phyloP scores from a whole-genome alignment of 1,140 invertebrate species.

The Parasteatoda tepidariorum region DNA sequence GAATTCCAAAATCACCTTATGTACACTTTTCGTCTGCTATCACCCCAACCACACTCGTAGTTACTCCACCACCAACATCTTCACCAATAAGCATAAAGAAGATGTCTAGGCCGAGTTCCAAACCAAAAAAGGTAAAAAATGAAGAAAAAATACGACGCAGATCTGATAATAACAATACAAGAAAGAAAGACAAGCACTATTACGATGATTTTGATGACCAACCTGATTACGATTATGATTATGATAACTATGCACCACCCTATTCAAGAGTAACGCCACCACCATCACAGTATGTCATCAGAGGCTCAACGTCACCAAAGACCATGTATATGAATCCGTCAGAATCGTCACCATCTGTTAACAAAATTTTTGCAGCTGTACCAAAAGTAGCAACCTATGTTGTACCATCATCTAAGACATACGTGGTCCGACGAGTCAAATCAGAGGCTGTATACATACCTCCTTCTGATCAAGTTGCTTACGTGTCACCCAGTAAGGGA shows the following conservation, averaged over 20 bases:
- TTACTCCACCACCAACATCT: slow-evolving; percentile 16
- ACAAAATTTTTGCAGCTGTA: not conserved
- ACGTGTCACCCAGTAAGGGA: not conserved
- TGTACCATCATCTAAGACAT: slow-evolving; percentile 31
- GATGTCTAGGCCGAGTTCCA: not conserved
- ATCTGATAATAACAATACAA: not conserved
- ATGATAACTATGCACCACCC: not conserved
- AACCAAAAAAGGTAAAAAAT: not conserved
- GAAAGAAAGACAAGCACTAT: not conserved
- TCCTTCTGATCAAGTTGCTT: not conserved
- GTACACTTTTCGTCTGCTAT: not conserved
- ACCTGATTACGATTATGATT: slow-evolving; percentile 46
- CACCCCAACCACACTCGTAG: not conserved
- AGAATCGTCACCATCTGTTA: not conserved
- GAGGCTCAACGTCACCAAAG: not conserved
- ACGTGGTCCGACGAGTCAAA: slow-evolving; percentile 30
- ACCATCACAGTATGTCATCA: not conserved
- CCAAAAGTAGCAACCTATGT: slow-evolving; percentile 51
- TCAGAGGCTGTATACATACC: slow-evolving; percentile 27
- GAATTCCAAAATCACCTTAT: slow-evolving; percentile 49
- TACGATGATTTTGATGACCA: not conserved
- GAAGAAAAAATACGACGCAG: not conserved
- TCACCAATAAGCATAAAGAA: not conserved
- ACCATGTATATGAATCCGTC: not conserved
- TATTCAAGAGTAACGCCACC: not conserved